Evolutionary conservation across 2,888 invertebrate species (phyloP), one percentile per base, ranked within the genome.

Genomic region (Aspidapion aeneum): DNA sequence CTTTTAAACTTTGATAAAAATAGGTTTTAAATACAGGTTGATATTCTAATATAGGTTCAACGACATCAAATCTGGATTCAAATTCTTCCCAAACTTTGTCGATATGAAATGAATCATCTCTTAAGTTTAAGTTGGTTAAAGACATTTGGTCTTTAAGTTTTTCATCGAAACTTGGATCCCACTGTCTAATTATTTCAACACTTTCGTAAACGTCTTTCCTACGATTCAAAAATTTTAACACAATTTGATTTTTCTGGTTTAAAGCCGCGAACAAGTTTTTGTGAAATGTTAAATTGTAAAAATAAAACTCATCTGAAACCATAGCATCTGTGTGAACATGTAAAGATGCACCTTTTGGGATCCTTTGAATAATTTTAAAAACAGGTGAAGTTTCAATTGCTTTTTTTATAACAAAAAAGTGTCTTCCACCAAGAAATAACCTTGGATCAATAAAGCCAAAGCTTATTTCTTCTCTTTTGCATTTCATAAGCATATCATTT

Each of bases 341-440:
- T 18, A 91, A 56, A 74, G n/a, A 83, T 82, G 84, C 89, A 1
- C 90, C 92, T 78, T 93, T 92, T 0, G 92, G 92, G 84, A 93
- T 85, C 35, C 79, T 77, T 64, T 83, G 80, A 12, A 92, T 84
- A 3, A 90, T 81, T 68, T 84, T 77, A 72, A 86, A 91, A 0
- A 91, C 86, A 65, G 84, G 81, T 0, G 90, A 90, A 0, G 80
- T 69, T 3, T 83, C 80, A 54, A 92, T 87, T 21, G 80, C 75
- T 1, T 82, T 73, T 71, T 85, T 84, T 3, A 86, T 85, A 1
- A 80, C 75, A 73, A 92, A 87, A 71, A 88, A 88, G 73, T 90
- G 89, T 19, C 82, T 81, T 0, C 88, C 84, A 1, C 90, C 86
- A 22, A 86, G 82, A 74, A 86, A 91, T 18, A 59, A 66, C 0